These are phyloP conservation scores for Puntigrus tetrazona DNA, from an alignment of 2,113 vertebrate genomes.

Conservation along the genomic window DNA sequence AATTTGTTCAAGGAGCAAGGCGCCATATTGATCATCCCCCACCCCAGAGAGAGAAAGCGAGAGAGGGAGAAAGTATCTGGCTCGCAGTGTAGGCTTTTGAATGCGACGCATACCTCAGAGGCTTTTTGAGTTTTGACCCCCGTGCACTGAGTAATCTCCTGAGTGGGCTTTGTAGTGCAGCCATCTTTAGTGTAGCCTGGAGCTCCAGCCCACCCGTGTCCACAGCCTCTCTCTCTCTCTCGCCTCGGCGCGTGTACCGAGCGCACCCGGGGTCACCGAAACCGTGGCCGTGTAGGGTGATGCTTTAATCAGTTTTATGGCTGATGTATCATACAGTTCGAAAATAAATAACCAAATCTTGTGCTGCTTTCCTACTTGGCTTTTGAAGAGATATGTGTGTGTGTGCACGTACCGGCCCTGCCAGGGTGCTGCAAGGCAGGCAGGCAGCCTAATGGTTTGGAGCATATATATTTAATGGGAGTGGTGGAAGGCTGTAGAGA, in stretches of 20 bases:
- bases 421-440: constrained; percentile 38
- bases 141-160: constrained; percentile 2
- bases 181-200: constrained; percentile 23
- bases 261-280: background rate
- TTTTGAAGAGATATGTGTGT: constrained; percentile 8
- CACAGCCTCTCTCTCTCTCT: constrained; percentile 6
- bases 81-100: constrained; percentile 6
- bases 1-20: constrained; percentile 47
- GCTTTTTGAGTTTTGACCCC: constrained; percentile 25
- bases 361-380: background rate
- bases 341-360: constrained; percentile 42
- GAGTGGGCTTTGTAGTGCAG: constrained; percentile 18
- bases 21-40: constrained; percentile 45
- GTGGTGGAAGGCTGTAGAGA: constrained; percentile 52
- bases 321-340: constrained; percentile 41
- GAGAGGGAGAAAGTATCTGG: constrained; percentile 24
- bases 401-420: constrained; percentile 7
- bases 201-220: constrained; percentile 23
- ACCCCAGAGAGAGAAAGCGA: constrained; percentile 25
- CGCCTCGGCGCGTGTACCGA: constrained; percentile 13
- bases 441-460: constrained; percentile 57
- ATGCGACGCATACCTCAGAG: constrained; percentile 8
- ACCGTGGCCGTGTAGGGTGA: constrained; percentile 32
- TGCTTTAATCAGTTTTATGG: constrained; percentile 61
- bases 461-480: constrained; percentile 61